Evolutionary conservation across 1,140 invertebrate genomes (phyloP).

Genomic region (Bombus haemorrhoidalis): DNA sequence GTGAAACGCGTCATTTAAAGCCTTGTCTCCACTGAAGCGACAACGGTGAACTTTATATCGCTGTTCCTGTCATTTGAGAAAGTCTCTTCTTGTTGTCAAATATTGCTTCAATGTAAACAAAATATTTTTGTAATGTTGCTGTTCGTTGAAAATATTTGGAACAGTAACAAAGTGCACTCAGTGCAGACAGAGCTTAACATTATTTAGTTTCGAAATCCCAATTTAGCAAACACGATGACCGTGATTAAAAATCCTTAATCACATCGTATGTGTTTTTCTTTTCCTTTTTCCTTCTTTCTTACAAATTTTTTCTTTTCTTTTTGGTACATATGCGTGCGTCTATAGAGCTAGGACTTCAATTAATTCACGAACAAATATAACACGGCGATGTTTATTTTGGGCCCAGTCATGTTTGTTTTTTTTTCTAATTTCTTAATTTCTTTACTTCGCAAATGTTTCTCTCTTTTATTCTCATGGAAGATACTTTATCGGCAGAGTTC

Average conservation of each 20-base stretch:
- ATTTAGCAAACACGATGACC: neutral
- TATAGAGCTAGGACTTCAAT: conserved; percentile 25
- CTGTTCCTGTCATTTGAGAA: too few species aligned
- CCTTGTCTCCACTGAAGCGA: too few species aligned
- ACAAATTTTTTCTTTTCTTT: too few species aligned
- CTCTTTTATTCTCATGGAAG: conserved; percentile 10
- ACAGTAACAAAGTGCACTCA: too few species aligned
- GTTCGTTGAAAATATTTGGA: too few species aligned
- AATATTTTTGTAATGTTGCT: too few species aligned
- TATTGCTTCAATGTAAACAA: too few species aligned
- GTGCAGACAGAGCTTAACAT: neutral
- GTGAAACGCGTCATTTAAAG: neutral
- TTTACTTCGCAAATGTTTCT: neutral
- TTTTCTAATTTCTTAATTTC: neutral
- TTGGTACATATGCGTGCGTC: neutral
- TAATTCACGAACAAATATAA: conserved; percentile 16
- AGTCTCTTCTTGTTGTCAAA: too few species aligned
- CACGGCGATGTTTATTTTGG: conserved; percentile 25
- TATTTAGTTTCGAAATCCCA: neutral
- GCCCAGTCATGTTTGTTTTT: conserved; percentile 10
- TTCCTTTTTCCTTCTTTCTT: neutral
- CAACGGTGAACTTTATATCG: too few species aligned
- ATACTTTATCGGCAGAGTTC: conserved; percentile 4
- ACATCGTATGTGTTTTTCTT: neutral
- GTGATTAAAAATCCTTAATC: neutral